Base-by-base conservation (phyloP, 2,888 invertebrate genomes). In the Entomobrya proxima region DNA sequence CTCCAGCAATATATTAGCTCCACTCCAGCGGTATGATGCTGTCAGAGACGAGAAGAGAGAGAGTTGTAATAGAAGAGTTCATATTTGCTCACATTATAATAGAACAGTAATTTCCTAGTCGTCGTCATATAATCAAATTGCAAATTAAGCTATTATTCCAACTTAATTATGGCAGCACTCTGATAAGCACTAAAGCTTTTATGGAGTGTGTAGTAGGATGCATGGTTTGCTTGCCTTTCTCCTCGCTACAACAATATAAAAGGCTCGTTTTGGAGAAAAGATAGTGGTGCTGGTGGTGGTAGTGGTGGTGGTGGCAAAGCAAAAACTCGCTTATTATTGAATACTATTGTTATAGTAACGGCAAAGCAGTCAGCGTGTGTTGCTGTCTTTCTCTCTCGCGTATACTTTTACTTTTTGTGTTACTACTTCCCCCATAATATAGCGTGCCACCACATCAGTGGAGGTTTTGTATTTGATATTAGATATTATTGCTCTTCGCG, bases 111-210 rank as follows among this genome's bases (percentile, higher is more conserved):
- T 87, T 88, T 88, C 88, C 84, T 88, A 87, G 86, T 86, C 86
- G 85, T 86, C 89, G 85, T 72, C 82, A 80, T 88, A 88, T 89
- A 89, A 89, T 90, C 88, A 88, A 90, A 89, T 89, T 90, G 89
- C 89, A 90, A 90, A 90, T 89, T 90, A 89, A 90, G 89, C 89
- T 90, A 90, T 90, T 90, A 89, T 90, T 89, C 89, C 89, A 88
- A 90, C 88, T 90, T 90, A 90, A 90, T 90, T 90, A 90, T 90
- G 88, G 88, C 85, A 85, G 85, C 86, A 86, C 81, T 80, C 86
- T 82, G 88, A 89, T 90, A 89, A 89, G 88, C 85, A 83, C 85
- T 82, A 79, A 79, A 55, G 84, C 78, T 78, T 84, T 84, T 72
- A 84, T 84, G 78, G 84, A 84, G 78, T 72, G 76, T 55, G 50